phyloP scores from a whole-genome alignment of 2,797 vertebrate species.

The Gallinago nigripennis region DNA sequence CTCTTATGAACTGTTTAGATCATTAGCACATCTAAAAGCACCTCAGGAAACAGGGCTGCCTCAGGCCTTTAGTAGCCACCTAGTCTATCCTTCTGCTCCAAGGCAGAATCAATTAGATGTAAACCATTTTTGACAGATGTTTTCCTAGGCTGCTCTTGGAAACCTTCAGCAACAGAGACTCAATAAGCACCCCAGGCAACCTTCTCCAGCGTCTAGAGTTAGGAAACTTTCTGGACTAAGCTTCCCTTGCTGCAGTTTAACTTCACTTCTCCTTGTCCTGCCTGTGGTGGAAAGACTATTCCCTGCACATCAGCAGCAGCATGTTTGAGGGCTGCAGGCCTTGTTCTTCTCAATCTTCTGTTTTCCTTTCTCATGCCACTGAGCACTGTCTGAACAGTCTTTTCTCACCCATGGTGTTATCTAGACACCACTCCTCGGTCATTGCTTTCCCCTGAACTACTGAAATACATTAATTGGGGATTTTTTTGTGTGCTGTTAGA shows the following conservation, averaged over 20 bases:
- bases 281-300: not conserved
- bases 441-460: not conserved
- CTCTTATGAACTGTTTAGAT: not conserved
- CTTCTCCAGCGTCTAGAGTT: not conserved
- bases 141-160: not conserved
- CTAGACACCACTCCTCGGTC: not conserved
- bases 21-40: not conserved
- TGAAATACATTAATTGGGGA: not conserved
- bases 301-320: not conserved
- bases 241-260: not conserved
- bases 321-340: not conserved
- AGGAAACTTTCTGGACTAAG: not conserved
- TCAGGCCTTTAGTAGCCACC: not conserved
- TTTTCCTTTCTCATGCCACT: not conserved
- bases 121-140: not conserved
- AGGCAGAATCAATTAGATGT: not conserved
- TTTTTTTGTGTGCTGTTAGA: not conserved
- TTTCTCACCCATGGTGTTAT: not conserved
- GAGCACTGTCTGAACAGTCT: not conserved
- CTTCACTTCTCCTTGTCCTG: not conserved
- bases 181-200: not conserved
- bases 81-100: not conserved
- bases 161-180: not conserved
- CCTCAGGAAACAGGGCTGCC: not conserved
- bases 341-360: not conserved